Base-by-base conservation (phyloP, 2,888 invertebrate genomes). In the Agapostemon virescens region DNA sequence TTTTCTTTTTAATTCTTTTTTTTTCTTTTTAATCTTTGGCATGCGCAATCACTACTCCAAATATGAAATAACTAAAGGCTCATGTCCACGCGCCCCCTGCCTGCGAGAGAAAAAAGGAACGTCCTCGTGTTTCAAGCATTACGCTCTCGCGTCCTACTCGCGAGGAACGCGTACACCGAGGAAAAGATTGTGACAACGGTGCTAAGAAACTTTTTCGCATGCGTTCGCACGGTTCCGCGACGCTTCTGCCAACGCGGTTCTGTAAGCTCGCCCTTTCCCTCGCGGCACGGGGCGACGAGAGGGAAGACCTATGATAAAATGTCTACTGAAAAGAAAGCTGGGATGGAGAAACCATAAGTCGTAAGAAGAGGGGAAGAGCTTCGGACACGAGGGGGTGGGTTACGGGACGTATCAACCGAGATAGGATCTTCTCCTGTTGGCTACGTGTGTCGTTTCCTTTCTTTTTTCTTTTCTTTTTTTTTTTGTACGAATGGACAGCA, bases 11-110 rank as follows among this genome's bases (percentile, higher is more conserved):
- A n/a, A n/a, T n/a, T 91, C 85, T 84, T 84, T 79, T 81, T 80
- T 86, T 84, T 81, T 79, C 77, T 63, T 58, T 81, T 81, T 82
- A 52, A 63, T 80, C 81, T 73, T 84, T 90, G 89, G 91, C 92
- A 92, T 92, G 92, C 92, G 90, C 92, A 92, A 92, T 90, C 92
- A 92, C 92, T 92, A 92, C 92, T 92, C 90, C 91, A 92, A 92
- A 91, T 92, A 92, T 92, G 88, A 91, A 91, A 88, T 91, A 90
- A 91, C 91, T 92, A 91, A 91, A 90, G 91, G 90, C 90, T 90
- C 90, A 91, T 91, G 90, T 92, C 90, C 90, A 91, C 89, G 72
- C 84, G 85, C 79, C 83, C 68, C 87, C 79, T 88, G 88, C 78
- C 87, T 85, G 74, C 81, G 85, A 77, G 80, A 70, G 83, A 83